Conservation (phyloP, 2,888 invertebrate species). For the Coelinius sp. region DNA sequence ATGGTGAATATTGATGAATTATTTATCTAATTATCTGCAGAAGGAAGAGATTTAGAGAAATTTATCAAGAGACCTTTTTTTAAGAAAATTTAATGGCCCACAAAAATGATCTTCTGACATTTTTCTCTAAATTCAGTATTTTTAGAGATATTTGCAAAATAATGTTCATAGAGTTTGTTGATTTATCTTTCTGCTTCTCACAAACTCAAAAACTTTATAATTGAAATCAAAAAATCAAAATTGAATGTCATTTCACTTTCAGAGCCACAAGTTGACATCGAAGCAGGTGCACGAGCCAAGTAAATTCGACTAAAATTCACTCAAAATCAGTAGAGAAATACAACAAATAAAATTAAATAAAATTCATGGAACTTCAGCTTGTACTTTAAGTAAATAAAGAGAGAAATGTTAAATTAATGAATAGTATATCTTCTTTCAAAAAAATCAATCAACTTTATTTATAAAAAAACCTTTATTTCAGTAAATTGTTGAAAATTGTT, state of each 20-base stretch:
- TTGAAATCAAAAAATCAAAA: background rate
- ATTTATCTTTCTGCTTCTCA: background rate
- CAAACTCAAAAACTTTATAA: background rate
- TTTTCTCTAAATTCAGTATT: background rate
- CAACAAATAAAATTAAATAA: slow-evolving; percentile 32
- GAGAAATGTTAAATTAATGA: slow-evolving; percentile 7
- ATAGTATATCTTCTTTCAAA: background rate
- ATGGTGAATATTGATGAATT: slow-evolving; percentile 67
- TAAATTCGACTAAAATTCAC: slow-evolving; percentile 33
- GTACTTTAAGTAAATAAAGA: slow-evolving; percentile 7
- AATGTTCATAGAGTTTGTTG: background rate
- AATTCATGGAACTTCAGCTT: slow-evolving; percentile 12
- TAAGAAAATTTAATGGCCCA: too few species aligned
- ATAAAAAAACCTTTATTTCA: background rate
- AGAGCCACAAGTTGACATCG: slow-evolving; percentile 56
- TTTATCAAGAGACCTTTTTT: too few species aligned
- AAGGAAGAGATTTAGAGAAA: too few species aligned
- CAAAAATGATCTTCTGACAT: background rate
- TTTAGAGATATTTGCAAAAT: background rate
- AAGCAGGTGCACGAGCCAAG: slow-evolving; percentile 17
- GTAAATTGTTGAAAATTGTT: background rate
- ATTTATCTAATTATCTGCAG: too few species aligned
- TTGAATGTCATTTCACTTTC: slow-evolving; percentile 41
- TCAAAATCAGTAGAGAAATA: slow-evolving; percentile 32
- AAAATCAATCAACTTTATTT: slow-evolving; percentile 4